These are phyloP conservation scores for Cyaniris semiargus DNA, from an alignment of 2,888 invertebrate genomes.

Conservation along the genomic window DNA sequence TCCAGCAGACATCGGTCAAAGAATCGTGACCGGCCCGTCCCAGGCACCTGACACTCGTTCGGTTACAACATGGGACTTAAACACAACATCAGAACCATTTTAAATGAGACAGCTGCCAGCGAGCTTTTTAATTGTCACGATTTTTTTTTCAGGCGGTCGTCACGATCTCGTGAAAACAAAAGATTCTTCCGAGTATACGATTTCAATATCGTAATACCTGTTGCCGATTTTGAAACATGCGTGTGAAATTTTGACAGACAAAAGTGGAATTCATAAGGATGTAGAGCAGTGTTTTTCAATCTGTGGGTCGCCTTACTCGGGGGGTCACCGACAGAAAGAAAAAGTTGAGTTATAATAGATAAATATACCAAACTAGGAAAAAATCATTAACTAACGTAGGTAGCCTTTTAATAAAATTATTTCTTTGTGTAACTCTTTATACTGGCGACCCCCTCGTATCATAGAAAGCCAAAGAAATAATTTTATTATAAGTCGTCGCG, in stretches of 20 bases:
- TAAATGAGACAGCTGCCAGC: conserved; percentile 55
- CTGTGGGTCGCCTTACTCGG: no score
- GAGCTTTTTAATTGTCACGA: conserved; percentile 19
- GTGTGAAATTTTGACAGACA: background rate
- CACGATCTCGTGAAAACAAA: conserved; percentile 13
- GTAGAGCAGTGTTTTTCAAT: no score
- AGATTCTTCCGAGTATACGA: background rate
- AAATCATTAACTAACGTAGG: no score
- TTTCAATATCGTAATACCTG: background rate
- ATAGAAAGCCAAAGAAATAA: no score
- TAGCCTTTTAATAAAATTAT: no score
- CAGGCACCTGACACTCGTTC: conserved; percentile 72
- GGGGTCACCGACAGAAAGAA: no score
- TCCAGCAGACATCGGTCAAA: conserved; percentile 75
- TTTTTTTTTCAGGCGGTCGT: background rate
- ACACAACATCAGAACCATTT: conserved; percentile 56
- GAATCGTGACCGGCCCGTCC: conserved; percentile 77
- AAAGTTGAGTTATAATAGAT: no score
- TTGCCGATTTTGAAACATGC: background rate
- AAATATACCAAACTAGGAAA: no score
- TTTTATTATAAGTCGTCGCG: no score
- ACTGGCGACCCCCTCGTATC: no score
- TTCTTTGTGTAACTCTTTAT: no score
- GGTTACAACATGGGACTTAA: conserved; percentile 64
- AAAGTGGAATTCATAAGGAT: background rate